phyloP scores from a whole-genome alignment of 2,797 vertebrate species.

The Triplophysa yarkandensis region DNA sequence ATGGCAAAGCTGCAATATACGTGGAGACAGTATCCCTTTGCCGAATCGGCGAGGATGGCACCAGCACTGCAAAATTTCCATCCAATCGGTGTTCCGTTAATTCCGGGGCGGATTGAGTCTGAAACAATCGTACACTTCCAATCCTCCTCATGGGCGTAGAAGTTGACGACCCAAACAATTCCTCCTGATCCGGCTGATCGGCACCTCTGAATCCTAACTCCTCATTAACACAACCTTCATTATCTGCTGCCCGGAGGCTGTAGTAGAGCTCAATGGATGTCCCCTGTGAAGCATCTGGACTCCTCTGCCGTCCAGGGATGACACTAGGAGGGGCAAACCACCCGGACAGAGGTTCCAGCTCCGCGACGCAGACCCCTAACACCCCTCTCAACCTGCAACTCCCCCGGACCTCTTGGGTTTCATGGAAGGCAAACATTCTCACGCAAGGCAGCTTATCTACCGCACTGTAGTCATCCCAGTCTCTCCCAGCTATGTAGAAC shows the following conservation, averaged over 20 bases:
- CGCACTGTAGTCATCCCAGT: constrained; percentile 84
- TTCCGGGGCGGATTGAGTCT: constrained; percentile 73
- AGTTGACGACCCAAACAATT: constrained; percentile 73
- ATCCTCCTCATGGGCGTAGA: constrained; percentile 82
- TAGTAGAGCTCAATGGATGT: constrained; percentile 84
- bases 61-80: constrained; percentile 81
- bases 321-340: constrained; percentile 82
- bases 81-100: constrained; percentile 85
- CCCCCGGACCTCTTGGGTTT: constrained; percentile 83
- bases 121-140: constrained; percentile 81
- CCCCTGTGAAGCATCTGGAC: constrained; percentile 71
- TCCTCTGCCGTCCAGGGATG: constrained; percentile 79
- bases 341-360: constrained; percentile 77
- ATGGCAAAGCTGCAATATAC: constrained; percentile 80
- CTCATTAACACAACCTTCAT: constrained; percentile 74
- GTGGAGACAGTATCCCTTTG: constrained; percentile 87
- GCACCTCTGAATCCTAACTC: constrained; percentile 78
- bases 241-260: constrained; percentile 71
- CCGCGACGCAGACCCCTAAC: constrained; percentile 79
- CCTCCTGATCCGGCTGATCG: constrained; percentile 84
- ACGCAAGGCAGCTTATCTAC: constrained; percentile 81
- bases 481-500: constrained; percentile 79
- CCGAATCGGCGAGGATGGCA: constrained; percentile 84
- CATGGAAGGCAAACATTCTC: constrained; percentile 82
- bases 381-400: constrained; percentile 78